phyloP scores from a whole-genome alignment of 2,888 invertebrate genomes.

The Magallana nippona region DNA sequence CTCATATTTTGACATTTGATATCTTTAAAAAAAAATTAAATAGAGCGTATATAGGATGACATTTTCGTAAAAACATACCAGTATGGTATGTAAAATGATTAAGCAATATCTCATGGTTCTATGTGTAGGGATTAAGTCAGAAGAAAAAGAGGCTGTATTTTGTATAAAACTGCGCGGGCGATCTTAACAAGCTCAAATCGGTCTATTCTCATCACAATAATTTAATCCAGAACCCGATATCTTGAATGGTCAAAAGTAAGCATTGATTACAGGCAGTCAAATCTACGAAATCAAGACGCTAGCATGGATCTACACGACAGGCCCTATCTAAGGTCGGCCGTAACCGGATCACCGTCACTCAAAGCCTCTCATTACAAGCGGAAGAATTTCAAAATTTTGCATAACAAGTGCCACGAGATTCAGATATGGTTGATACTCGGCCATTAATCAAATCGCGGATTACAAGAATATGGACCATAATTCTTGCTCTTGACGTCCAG shows the following conservation, averaged over 20 bases:
- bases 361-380: constrained; percentile 23
- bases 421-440: constrained; percentile 26
- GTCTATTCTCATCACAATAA: constrained; percentile 2
- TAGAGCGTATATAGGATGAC: too few relatives aligned
- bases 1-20: too few relatives aligned
- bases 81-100: too few relatives aligned
- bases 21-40: too few relatives aligned
- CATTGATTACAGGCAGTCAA: constrained; percentile 6
- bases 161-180: not conserved
- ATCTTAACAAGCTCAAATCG: not conserved
- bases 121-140: too few relatives aligned
- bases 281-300: not conserved
- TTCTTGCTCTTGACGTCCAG: not conserved
- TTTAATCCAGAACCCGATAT: constrained; percentile 23
- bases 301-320: not conserved
- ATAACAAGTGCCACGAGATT: constrained; percentile 28
- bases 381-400: constrained; percentile 32
- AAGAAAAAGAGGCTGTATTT: too few relatives aligned
- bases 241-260: constrained; percentile 1
- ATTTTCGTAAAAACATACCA: too few relatives aligned
- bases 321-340: not conserved
- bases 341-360: not conserved
- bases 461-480: not conserved
- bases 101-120: too few relatives aligned
- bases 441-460: constrained; percentile 17